Evolutionary conservation across 1,140 invertebrate genomes (phyloP), one percentile per base, ranked within the genome.

Genomic region (Carposina sasakii): DNA sequence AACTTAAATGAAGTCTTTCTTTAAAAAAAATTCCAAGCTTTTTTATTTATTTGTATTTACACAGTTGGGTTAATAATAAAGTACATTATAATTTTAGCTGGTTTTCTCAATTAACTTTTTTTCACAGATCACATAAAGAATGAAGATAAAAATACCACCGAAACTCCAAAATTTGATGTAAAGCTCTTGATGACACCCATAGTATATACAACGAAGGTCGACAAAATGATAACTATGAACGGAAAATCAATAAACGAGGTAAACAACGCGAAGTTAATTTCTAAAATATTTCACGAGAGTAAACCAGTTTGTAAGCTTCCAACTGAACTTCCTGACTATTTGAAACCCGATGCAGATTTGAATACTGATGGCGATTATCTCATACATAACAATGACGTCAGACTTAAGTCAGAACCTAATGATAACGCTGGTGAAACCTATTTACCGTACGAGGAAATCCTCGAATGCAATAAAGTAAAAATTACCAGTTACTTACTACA

Each of bases 151-250:
- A 34, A 40, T 23, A 40, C 41, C 5, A 39, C 43, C 5, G 39
- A 54, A 6, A 13, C 42, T 5, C 12, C 47, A 10, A 65, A 67
- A 54, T 69, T 81, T 34, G 81, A 84, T 44, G 13, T 57, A 8
- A 84, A 84, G 60, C 58, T 84, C n/a, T 39, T 79, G 19, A 69
- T 81, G 53, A 26, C 50, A 21, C 71, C 76, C 16, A 52, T 58
- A 1, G 70, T 76, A 0, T 81, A 74, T 40, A 76, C 72, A 10
- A 69, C 58, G 33, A 76, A 68, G 64, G 49, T 84, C 43, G 76
- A 84, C 13, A 30, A 73, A 17, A 78, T 84, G 72, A 50, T 56
- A 33, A 49, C 75, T 8, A 73, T 76, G 21, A 57, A 60, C 44
- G 52, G 64, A 24, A 45, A 55, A 16, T 17, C 65, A 6, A 61